Evolutionary conservation across 2,113 vertebrate genomes (phyloP), one percentile per base, ranked within the genome.

Genomic region (Xiphophorus couchianus): DNA sequence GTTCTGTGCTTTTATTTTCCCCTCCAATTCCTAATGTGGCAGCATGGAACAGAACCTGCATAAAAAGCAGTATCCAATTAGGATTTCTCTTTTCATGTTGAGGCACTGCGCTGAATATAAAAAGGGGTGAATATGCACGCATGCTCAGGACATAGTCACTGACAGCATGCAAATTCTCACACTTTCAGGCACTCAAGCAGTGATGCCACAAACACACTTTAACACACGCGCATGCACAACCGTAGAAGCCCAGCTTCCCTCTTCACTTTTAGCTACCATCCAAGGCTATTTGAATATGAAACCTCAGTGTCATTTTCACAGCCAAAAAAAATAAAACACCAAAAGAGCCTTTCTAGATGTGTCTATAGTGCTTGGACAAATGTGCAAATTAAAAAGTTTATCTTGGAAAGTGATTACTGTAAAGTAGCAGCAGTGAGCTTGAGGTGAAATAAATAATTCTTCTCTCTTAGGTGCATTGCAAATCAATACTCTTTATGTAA

Each of bases 11-110:
- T 79, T 90, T 86, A 82, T 63, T 71, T 76, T 70, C 31, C 62
- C 14, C 51, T 58, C 22, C 62, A 85, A 86, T 89, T 86, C 66
- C 72, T 44, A 37, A 78, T 85, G 76, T 74, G 78, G 63, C 73
- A 83, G 78, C 69, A 72, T 77, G 81, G 77, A 90, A 86, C 73
- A 31, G 78, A 90, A 89, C 69, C 83, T 89, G 85, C 88, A 92
- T 88, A 84, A 77, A 91, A 90, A 91, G 80, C 82, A 77, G 86
- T n/a, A 76, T 84, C 76, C 90, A 92, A 92, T 93, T 93, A 92
- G 85, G 73, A 54, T 37, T 44, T 69, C 73, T 89, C 80, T 83
- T 89, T 90, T 91, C 75, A 91, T 78, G 81, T 77, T 0, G 27
- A 83, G 66, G 74, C 69, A 35, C 70, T 54, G 66, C n/a, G 61